A percentile compares a stretch with the other conserved stretches of the same genome.
phyloP scores from a whole-genome alignment of 2,113 vertebrate genomes.

The Pantherophis guttatus region DNA sequence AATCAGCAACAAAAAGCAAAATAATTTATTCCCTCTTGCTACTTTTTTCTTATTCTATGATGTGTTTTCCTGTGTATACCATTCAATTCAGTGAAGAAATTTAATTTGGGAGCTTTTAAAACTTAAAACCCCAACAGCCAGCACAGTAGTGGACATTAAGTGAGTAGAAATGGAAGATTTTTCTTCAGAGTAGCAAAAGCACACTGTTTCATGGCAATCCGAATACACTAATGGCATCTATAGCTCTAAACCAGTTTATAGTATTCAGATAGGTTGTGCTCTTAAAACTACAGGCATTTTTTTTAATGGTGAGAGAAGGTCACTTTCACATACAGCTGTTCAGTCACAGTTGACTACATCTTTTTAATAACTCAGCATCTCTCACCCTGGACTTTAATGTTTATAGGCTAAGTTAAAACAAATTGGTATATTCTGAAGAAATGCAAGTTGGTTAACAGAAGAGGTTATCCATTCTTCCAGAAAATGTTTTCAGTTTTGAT shows the following conservation, averaged over 20 bases:
- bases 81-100: background rate
- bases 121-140: background rate
- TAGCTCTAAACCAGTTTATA: background rate
- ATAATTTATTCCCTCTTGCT: constrained; percentile 1
- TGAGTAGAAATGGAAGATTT: constrained; percentile 20
- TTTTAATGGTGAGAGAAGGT: constrained; percentile 14
- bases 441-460: background rate
- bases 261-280: constrained; percentile 17
- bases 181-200: background rate
- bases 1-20: background rate
- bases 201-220: constrained; percentile 16
- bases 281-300: constrained; percentile 9
- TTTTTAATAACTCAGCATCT: constrained; percentile 36
- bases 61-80: background rate
- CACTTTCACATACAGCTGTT: constrained; percentile 25
- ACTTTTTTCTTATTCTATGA: background rate
- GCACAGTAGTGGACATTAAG: constrained; percentile 16
- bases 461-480: background rate
- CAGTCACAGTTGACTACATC: constrained; percentile 32
- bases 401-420: constrained; percentile 16
- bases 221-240: constrained; percentile 13
- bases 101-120: background rate
- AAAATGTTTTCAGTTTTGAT: background rate
- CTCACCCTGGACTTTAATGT: constrained; percentile 26
- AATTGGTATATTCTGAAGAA: background rate